Base-by-base conservation (phyloP, 2,113 vertebrate species). In the Semicossyphus pulcher region DNA sequence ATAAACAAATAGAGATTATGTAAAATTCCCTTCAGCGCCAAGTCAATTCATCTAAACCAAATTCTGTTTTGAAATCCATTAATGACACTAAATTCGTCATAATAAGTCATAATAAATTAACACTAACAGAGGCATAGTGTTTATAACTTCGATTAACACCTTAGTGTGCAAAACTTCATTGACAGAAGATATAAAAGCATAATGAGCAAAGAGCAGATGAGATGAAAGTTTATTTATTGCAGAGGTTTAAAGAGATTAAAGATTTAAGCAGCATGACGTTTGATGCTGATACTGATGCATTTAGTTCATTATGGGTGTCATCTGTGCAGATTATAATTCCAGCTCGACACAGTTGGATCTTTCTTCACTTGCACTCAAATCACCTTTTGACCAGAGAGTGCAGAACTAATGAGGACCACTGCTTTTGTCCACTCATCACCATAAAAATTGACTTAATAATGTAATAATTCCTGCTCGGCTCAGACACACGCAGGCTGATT, bases 401-500 rank as follows among this genome's bases (percentile, higher is more conserved):
- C 0, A 28, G 34, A 54, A 21, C 26, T 62, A 62, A 68, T 73
- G 56, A 47, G 48, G 52, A 23, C 3, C 10, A 11, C 28, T 16
- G n/a, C 29, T 8, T 5, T 5, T 10, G 45, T n/a, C 23, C 45
- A 72, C 52, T 53, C 31, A 60, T 61, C 21, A 67, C 41, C 61
- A 20, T 10, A 45, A 53, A 25, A 69, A 65, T 7, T 39, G 10
- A 53, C n/a, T 39, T 31, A 4, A 41, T 29, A 28, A 25, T 32
- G 45, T 32, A 20, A 12, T 51, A 32, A 34, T 51, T 64, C 29
- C 21, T 44, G 36, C 9, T 45, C 59, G 9, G 1, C 57, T 18
- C 39, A 25, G 21, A 51, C 49, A 44, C 39, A 47, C n/a, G 34
- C 8, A n/a, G 39, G 21, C 53, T 68, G 23, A 76, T 54, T n/a